Conservation (phyloP, 2,797 vertebrate species). For the Threskiornis aethiopicus region DNA sequence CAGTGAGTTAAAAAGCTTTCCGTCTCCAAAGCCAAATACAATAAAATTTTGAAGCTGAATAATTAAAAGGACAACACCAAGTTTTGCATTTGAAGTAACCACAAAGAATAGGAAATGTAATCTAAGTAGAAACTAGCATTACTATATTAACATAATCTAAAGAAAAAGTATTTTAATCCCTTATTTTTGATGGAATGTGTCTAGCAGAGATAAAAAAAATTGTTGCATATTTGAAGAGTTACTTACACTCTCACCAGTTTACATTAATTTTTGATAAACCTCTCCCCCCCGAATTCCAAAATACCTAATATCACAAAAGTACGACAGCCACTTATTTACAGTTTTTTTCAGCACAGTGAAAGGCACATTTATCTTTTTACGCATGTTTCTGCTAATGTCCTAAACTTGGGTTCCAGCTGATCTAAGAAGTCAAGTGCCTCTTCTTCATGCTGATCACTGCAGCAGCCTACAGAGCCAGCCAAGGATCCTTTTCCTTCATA, state of each 20-base stretch:
- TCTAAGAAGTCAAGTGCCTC: slow-evolving; percentile 87
- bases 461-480: slow-evolving; percentile 90
- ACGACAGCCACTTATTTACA: slow-evolving; percentile 23
- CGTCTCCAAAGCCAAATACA: slow-evolving; percentile 24
- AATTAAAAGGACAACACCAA: background rate
- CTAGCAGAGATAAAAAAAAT: background rate
- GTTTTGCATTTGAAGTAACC: background rate
- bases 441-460: slow-evolving; percentile 82
- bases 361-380: slow-evolving; percentile 74
- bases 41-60: background rate
- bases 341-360: background rate
- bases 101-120: background rate
- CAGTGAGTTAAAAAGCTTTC: slow-evolving; percentile 18
- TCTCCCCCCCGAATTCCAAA: background rate
- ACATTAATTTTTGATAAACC: background rate
- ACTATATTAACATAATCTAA: background rate
- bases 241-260: background rate
- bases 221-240: slow-evolving; percentile 2
- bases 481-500: slow-evolving; percentile 87
- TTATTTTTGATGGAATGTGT: slow-evolving; percentile 1
- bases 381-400: slow-evolving; percentile 84
- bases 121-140: slow-evolving; percentile 22
- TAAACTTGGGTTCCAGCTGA: slow-evolving; percentile 91
- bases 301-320: background rate
- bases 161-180: background rate